Base-by-base conservation (phyloP, 2,888 invertebrate species). In the Drosophila borborema region DNA sequence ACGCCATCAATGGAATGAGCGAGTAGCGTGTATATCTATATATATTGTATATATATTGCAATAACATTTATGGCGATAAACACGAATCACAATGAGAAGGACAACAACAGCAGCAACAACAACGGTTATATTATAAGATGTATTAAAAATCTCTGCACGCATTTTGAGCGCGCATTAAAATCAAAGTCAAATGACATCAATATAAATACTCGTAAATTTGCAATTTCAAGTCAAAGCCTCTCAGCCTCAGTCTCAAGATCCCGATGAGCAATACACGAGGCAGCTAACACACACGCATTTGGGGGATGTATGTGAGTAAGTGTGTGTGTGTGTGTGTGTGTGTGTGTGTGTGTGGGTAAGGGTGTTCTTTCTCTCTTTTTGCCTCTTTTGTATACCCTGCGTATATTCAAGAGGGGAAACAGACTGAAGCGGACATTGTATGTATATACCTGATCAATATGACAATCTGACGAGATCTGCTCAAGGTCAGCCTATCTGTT, bases 141-240 rank as follows among this genome's bases (percentile, higher is more conserved):
- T 90, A 86, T 86, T 87, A 90, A 87, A 88, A 90, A 83, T 87
- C 86, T 81, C 86, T 64, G 87, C 87, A 87, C 87, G 87, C 87
- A 89, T 88, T 90, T 90, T 83, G 77, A 75, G 74, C 86, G 74
- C 71, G 80, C 90, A 90, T 90, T 88, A 86, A 89, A 90, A 89
- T 89, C 89, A 90, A 90, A 89, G 89, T 84, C 81, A 90, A 88
- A 90, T 90, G 85, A 88, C 90, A 89, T 89, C 90, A 90, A 90
- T 90, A 90, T 89, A 87, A 90, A 90, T 88, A 87, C 86, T 87
- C 86, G 86, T 87, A 90, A 90, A 90, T 89, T 88, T 83, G 86
- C 89, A 90, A 91, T 90, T 88, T 84, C 77, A 70, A 74, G 82
- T 56, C 74, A 72, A 54, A 54, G 54, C 40, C 38, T 38, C 53